phyloP scores from a whole-genome alignment of 2,797 vertebrate genomes.

The Gadopsis bispinosus region DNA sequence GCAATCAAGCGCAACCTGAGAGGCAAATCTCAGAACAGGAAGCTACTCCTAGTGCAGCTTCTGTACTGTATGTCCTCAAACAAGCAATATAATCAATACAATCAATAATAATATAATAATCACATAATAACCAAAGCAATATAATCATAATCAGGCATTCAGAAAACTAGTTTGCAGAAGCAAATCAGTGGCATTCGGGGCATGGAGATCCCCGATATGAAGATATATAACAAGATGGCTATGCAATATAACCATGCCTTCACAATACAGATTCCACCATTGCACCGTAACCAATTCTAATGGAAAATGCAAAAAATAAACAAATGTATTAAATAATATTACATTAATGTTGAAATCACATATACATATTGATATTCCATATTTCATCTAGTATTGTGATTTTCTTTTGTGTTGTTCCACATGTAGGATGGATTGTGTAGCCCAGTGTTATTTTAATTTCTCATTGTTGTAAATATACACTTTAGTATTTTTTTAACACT shows the following conservation, averaged over 20 bases:
- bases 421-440: neutral
- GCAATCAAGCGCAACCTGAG: neutral
- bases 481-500: neutral
- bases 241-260: neutral
- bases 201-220: neutral
- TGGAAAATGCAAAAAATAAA: no score
- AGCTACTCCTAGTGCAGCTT: accelerated
- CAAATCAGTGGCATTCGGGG: neutral
- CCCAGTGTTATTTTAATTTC: neutral
- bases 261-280: neutral
- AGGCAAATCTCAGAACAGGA: neutral
- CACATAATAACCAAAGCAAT: no score
- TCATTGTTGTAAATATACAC: neutral
- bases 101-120: no score
- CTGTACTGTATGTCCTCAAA: neutral
- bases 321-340: neutral
- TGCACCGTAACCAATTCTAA: neutral
- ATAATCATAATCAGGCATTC: neutral
- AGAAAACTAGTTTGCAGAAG: neutral
- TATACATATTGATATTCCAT: neutral
- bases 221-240: neutral
- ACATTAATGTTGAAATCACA: neutral
- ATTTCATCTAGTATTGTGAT: neutral
- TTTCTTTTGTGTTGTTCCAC: neutral
- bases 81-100: no score